Base-by-base conservation (phyloP, 1,140 invertebrate genomes). In the Drosophila quadrilineata region DNA sequence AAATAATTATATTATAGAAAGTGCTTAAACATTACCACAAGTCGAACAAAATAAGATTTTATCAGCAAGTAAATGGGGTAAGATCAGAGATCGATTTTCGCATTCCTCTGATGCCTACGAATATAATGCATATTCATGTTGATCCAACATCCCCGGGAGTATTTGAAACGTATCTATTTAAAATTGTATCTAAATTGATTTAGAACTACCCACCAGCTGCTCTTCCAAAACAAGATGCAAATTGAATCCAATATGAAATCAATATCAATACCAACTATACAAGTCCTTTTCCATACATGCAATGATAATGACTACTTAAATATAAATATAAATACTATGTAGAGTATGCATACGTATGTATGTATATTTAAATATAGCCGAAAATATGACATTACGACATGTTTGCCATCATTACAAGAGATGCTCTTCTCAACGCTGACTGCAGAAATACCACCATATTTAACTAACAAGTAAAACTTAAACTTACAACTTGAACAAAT, bases 401-500 rank as follows among this genome's bases (percentile, higher is more conserved):
- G 59, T 69, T 87, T 77, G 76, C 76, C 75, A 86, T 82, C 71
- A 87, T 71, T 77, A 71, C 43, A 72, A 80, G 79, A 82, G 73
- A 85, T 68, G 59, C 75, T 86, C 72, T 77, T 87, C 84, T 79
- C 72, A 87, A 88, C 86, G 86, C 86, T 88, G 86, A 88, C 86
- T 88, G 86, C 86, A 88, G 72, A 82, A 65, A 79, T 88, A 88
- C 86, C 86, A 88, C 86, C 86, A 88, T 80, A 71, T 75, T 80
- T 63, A 84, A 84, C 68, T 73, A 63, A 70, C 49, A 56, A 67
- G 59, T 26, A 52, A 80, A 59, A 60, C 46, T 63, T 28, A 62
- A 56, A 59, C 48, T 63, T 31, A 59, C 35, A 59, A 45, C 33
- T 56, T 31, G 63, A 74, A 45, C 52, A 67, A 59, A 59, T 72